Conservation (phyloP, 1,140 invertebrate species). For the Drosophila equinoxialis region DNA sequence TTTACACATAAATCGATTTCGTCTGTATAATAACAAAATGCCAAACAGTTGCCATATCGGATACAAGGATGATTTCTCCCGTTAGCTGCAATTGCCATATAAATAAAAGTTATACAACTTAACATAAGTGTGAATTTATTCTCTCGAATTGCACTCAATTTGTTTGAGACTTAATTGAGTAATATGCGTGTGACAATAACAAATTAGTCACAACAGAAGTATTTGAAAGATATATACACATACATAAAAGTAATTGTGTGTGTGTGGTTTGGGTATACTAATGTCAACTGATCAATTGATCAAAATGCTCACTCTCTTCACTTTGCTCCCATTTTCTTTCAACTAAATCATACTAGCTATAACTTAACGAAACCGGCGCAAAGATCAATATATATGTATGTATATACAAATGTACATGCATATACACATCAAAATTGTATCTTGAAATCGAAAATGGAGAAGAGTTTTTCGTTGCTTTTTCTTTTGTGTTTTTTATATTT, state of each 20-base stretch:
- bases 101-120: conserved; percentile 34
- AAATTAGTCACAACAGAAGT: conserved; percentile 3
- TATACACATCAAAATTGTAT: conserved; percentile 18
- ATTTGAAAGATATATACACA: not conserved
- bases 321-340: conserved; percentile 46
- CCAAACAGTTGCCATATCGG: conserved; percentile 33
- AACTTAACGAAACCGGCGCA: conserved; percentile 66
- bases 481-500: not conserved
- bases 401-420: not conserved
- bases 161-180: not conserved
- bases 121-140: not conserved
- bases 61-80: not conserved
- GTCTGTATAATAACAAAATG: conserved; percentile 49
- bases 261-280: not conserved
- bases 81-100: not conserved
- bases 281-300: conserved; percentile 69
- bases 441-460: not conserved
- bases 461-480: not conserved
- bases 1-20: conserved; percentile 55
- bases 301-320: conserved; percentile 15
- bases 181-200: conserved; percentile 1
- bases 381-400: conserved; percentile 42
- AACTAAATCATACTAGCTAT: conserved; percentile 73
- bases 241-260: conserved; percentile 7
- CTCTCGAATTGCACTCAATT: not conserved